Evolutionary conservation across 1,140 invertebrate species (phyloP), one percentile per base, ranked within the genome.

Genomic region (Limonius californicus): DNA sequence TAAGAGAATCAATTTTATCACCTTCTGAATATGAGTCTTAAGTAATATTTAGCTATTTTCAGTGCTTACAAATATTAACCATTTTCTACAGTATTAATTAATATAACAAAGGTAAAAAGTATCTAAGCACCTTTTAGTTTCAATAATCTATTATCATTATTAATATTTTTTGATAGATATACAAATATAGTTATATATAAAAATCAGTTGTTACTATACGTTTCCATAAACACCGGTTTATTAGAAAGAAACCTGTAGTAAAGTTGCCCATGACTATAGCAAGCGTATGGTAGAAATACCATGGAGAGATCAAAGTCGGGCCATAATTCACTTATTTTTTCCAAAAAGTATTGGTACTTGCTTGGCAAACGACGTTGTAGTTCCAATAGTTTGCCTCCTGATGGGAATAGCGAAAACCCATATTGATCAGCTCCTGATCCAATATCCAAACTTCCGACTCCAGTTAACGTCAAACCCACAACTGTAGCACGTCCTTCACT

Each of bases 231-330:
- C 4, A 62, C 8, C 9, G 56, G 45, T 21, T 57, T 21, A 19
- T 57, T 20, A 18, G 47, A 45, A 15, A 39, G 3, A 35, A 62
- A 62, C 23, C 65, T 71, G 27, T 72, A 73, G 54, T 66, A 72
- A 1, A 72, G 56, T 15, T 72, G 72, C 1, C 70, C 72, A 35
- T 68, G 62, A 32, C 47, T 63, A 47, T 65, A 73, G 59, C 68
- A 72, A 12, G 66, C 70, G 35, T 70, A 73, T 8, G 72, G 72
- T 20, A 69, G 47, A 20, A 72, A 58, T 35, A 69, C 47, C 18
- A 54, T 32, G 1, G 66, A 62, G 11, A 72, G 63, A 67, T 73
- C 69, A 14, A 69, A 55, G 30, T 72, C 68, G 0, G 70, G 70
- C 66, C 72, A 73, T 57, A 68, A 68, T 54, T 54, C 63, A 2